phyloP scores from a whole-genome alignment of 2,888 invertebrate genomes.

The Lapara coniferarum region DNA sequence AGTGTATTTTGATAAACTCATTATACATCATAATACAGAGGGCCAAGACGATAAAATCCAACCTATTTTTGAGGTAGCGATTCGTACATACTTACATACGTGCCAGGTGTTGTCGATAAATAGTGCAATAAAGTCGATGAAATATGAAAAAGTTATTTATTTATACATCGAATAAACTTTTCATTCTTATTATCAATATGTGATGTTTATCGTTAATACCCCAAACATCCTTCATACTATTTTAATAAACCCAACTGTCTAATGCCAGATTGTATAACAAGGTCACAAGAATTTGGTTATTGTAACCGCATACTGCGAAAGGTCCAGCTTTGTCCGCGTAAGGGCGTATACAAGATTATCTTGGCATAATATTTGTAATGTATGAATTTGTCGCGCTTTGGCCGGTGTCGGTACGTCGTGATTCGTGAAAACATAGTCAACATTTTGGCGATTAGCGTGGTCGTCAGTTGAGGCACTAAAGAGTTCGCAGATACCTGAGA shows the following conservation, averaged over 20 bases:
- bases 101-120: not conserved
- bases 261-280: too few relatives aligned
- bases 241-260: too few relatives aligned
- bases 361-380: not conserved
- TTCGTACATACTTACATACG: not conserved
- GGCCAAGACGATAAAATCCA: not conserved
- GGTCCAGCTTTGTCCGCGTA: not conserved
- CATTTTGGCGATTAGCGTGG: too few relatives aligned
- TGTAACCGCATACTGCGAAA: too few relatives aligned
- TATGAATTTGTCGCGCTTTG: not conserved
- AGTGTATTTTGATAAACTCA: not conserved
- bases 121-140: not conserved
- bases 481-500: too few relatives aligned
- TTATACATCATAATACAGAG: not conserved
- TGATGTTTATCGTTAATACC: too few relatives aligned
- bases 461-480: too few relatives aligned
- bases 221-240: too few relatives aligned
- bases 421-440: too few relatives aligned
- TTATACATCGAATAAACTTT: too few relatives aligned
- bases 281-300: too few relatives aligned
- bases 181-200: too few relatives aligned
- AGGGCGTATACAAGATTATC: not conserved
- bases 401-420: not conserved
- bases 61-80: not conserved
- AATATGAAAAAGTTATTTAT: not conserved